A percentile compares a stretch with the other conserved stretches of the same genome.
These are phyloP conservation scores for Etheostoma nigrum DNA, from an alignment of 2,797 vertebrate genomes.

Conservation along the genomic window DNA sequence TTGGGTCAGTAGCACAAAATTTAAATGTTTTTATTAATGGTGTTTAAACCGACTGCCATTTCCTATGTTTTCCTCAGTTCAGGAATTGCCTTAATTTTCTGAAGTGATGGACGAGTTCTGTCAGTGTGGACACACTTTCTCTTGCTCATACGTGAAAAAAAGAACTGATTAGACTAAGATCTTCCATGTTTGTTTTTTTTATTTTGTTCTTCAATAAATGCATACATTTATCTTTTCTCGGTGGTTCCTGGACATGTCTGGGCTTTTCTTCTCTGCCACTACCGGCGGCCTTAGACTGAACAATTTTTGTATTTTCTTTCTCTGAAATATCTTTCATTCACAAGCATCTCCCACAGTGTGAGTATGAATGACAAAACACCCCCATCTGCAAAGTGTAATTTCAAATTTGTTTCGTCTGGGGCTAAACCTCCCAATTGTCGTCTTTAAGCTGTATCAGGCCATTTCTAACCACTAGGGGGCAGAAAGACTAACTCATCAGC, in stretches of 20 bases:
- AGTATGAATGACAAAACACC: slow-evolving; percentile 35
- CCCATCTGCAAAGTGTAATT: slow-evolving; percentile 18
- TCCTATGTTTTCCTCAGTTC: slow-evolving; percentile 82
- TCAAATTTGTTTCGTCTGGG: slow-evolving; percentile 21
- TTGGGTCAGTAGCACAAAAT: slow-evolving; percentile 86
- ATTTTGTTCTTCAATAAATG: slow-evolving; percentile 71
- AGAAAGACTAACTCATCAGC: slow-evolving; percentile 14
- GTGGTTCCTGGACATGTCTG: slow-evolving; percentile 66
- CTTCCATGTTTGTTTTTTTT: slow-evolving; percentile 72
- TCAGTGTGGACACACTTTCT: slow-evolving; percentile 62
- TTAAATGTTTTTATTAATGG: slow-evolving; percentile 78
- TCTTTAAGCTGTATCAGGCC: slow-evolving; percentile 39
- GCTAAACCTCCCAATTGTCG: slow-evolving; percentile 3
- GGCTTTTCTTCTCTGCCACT: slow-evolving; percentile 63
- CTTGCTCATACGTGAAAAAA: slow-evolving; percentile 41
- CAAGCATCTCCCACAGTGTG: slow-evolving; percentile 31
- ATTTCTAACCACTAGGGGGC: slow-evolving; percentile 30
- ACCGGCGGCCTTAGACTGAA: slow-evolving; percentile 59
- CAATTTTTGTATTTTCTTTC: slow-evolving; percentile 34
- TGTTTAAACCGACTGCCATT: slow-evolving; percentile 83
- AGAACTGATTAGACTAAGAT: slow-evolving; percentile 50
- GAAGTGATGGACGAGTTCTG: slow-evolving; percentile 68
- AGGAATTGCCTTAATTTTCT: slow-evolving; percentile 87
- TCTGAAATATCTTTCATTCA: slow-evolving; percentile 25
- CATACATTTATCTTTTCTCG: slow-evolving; percentile 64